These are phyloP conservation scores for Cassiopea xamachana DNA, from an alignment of 30 jellyfish, hydroid and myxozoan genomes.

Conservation along the genomic window DNA sequence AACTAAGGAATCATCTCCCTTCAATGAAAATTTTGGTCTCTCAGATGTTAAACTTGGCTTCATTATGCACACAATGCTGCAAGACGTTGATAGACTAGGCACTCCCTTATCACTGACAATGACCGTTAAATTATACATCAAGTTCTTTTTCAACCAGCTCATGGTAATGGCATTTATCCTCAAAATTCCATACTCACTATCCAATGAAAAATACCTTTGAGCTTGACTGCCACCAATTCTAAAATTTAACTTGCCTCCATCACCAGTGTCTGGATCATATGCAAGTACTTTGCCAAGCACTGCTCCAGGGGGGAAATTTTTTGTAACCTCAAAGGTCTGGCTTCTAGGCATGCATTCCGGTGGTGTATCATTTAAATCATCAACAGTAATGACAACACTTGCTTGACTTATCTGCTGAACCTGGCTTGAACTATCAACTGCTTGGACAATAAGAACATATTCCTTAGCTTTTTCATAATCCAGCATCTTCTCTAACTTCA, in stretches of 20 bases:
- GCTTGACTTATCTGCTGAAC: slow-evolving; percentile 77
- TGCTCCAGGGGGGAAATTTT: slow-evolving; percentile 78
- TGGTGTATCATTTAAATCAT: slow-evolving; percentile 90
- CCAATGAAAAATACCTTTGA: slow-evolving; percentile 48
- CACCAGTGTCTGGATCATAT: slow-evolving; percentile 79
- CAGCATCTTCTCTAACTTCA: slow-evolving; percentile 29
- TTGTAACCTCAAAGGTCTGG: slow-evolving; percentile 62
- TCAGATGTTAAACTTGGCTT: slow-evolving; percentile 42
- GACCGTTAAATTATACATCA: slow-evolving; percentile 41
- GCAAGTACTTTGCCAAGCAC: slow-evolving; percentile 86
- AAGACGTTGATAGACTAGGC: slow-evolving; percentile 57
- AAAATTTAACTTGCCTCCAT: slow-evolving; percentile 62
- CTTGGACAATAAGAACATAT: slow-evolving; percentile 69
- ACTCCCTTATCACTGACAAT: slow-evolving; percentile 66
- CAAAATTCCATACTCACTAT: slow-evolving; percentile 64
- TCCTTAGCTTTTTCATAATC: slow-evolving; percentile 80
- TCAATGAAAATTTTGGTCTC: slow-evolving; percentile 59
- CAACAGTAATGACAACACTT: slow-evolving; percentile 52
- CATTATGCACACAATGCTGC: slow-evolving; percentile 42
- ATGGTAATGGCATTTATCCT: slow-evolving; percentile 45
- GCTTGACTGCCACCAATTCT: slow-evolving; percentile 44
- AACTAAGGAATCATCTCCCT: slow-evolving; percentile 32
- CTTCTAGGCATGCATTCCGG: slow-evolving; percentile 72
- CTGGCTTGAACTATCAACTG: slow-evolving; percentile 81
- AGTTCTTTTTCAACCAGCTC: slow-evolving; percentile 17